Conservation (phyloP, 2,797 vertebrate genomes). For the Miichthys miiuy region DNA sequence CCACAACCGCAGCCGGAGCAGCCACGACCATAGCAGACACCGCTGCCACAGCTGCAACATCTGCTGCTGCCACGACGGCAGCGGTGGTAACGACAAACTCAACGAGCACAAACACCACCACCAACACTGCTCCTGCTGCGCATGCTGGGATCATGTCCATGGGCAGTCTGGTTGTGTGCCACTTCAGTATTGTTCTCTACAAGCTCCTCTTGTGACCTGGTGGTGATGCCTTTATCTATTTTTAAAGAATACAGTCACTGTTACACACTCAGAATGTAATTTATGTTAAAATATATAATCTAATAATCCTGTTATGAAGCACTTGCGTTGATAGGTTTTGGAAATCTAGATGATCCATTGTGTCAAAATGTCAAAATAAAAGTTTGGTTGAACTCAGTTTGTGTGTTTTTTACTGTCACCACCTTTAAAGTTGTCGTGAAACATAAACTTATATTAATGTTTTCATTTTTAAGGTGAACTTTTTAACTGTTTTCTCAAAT, state of each 20-base stretch:
- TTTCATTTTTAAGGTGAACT: neutral
- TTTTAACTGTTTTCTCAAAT: neutral
- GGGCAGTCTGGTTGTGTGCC: slow-evolving; percentile 34
- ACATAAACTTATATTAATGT: neutral
- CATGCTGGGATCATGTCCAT: slow-evolving; percentile 16
- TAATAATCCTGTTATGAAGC: neutral
- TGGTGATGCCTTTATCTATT: neutral
- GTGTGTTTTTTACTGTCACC: neutral
- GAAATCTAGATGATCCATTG: slow-evolving; percentile 50
- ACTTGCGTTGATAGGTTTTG: slow-evolving; percentile 44
- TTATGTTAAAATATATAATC: slow-evolving; percentile 12
- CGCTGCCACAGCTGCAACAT: neutral
- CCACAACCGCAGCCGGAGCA: neutral
- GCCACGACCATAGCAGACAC: fast-evolving
- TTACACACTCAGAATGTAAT: slow-evolving; percentile 2
- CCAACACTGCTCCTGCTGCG: neutral
- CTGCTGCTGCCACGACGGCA: fast-evolving
- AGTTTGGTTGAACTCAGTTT: neutral
- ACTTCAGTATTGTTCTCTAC: slow-evolving; percentile 33
- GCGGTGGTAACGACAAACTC: neutral
- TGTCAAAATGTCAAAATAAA: slow-evolving; percentile 29
- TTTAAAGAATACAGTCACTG: neutral
- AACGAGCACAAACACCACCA: slow-evolving; percentile 15
- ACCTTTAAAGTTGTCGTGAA: neutral
- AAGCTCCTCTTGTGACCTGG: slow-evolving; percentile 32